A percentile compares a stretch with the other conserved stretches of the same genome.
Evolutionary conservation across 2,888 invertebrate species (phyloP).

Genomic region (Bruchidius siliquastri): DNA sequence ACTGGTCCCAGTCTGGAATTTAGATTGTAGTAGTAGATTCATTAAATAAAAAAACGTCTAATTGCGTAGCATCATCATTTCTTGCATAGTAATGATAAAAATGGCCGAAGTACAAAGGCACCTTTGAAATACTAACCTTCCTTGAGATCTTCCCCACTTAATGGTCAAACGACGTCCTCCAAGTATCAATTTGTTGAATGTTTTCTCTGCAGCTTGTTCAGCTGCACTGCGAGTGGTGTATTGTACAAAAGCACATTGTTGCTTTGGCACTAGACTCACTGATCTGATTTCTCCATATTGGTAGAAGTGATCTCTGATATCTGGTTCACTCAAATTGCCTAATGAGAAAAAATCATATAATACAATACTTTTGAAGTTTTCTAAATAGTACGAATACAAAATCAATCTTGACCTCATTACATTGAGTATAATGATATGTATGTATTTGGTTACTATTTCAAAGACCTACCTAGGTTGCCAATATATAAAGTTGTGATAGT

Average conservation of each 20-base stretch:
- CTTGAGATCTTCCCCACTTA: conserved; percentile 97
- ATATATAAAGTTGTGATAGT: conserved; percentile 95
- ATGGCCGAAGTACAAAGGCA: too few species aligned
- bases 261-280: conserved; percentile 85
- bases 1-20: background rate
- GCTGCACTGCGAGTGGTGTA: conserved; percentile 88
- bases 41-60: too few species aligned
- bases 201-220: conserved; percentile 90
- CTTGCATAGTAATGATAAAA: too few species aligned
- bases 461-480: conserved; percentile 65
- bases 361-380: too few species aligned
- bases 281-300: conserved; percentile 97
- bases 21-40: too few species aligned
- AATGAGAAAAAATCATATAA: too few species aligned
- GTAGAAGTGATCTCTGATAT: conserved; percentile 94
- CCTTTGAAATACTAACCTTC: conserved; percentile 56
- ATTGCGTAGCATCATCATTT: too few species aligned
- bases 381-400: too few species aligned
- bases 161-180: conserved; percentile 90
- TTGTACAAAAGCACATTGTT: conserved; percentile 96
- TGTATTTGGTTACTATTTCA: too few species aligned
- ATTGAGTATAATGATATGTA: too few species aligned
- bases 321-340: conserved; percentile 85
- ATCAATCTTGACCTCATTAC: too few species aligned
- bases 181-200: conserved; percentile 84